Evolutionary conservation across 2,888 invertebrate genomes (phyloP).

Genomic region (Phengaris arion): DNA sequence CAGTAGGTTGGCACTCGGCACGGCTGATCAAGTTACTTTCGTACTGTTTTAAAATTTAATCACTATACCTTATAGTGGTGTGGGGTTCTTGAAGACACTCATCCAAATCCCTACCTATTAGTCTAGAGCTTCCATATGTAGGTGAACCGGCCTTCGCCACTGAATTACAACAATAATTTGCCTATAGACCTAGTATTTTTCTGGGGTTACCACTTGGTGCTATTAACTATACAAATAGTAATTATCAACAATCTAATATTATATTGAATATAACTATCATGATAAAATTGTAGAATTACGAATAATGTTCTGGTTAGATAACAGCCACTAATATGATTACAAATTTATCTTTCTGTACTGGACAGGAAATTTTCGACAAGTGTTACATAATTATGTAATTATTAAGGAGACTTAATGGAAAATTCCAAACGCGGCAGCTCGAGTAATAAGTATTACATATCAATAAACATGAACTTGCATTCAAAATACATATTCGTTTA

Average conservation of each 20-base stretch:
- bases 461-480: background rate
- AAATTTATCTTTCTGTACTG: conserved; percentile 10
- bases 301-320: conserved; percentile 15
- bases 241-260: conserved; percentile 13
- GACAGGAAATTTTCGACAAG: conserved; percentile 7
- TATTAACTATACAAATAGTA: background rate
- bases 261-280: background rate
- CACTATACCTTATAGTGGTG: too few species aligned
- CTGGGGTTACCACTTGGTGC: background rate
- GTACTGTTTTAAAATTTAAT: too few species aligned
- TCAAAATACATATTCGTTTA: background rate
- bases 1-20: too few species aligned
- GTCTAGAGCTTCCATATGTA: too few species aligned
- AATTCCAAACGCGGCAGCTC: conserved; percentile 20
- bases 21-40: too few species aligned
- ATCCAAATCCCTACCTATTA: too few species aligned
- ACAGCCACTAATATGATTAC: conserved; percentile 20
- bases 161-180: too few species aligned
- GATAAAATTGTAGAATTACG: conserved; percentile 23
- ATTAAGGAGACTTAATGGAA: conserved; percentile 21
- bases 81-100: too few species aligned
- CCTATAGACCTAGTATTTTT: background rate
- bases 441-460: background rate
- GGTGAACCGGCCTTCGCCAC: too few species aligned
- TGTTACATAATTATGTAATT: conserved; percentile 12